Conservation (phyloP, 53 echinoderm and acorn worm genomes). For the Luidia sarsii region DNA sequence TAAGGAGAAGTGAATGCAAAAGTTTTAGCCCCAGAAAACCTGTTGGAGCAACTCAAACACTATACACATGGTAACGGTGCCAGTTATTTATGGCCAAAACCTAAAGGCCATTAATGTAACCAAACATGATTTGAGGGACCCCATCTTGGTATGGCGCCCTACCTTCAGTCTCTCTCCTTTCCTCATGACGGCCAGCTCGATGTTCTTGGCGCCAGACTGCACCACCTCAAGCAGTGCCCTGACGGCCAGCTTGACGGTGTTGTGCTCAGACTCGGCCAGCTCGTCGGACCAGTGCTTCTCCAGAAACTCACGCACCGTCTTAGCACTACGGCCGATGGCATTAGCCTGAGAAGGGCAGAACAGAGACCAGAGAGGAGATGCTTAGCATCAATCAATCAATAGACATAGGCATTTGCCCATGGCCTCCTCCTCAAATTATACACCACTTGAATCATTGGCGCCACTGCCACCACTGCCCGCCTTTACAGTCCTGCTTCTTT, state of each 20-base stretch:
- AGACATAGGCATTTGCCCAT: too few species aligned
- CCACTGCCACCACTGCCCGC: too few species aligned
- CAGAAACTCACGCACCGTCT: constrained; percentile 93
- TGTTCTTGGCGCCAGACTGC: constrained; percentile 98
- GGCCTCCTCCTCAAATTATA: too few species aligned
- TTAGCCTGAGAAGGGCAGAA: constrained; percentile 75
- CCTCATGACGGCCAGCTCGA: constrained; percentile 98
- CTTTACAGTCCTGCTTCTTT: background rate
- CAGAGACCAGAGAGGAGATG: background rate
- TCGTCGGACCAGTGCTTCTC: constrained; percentile 99
- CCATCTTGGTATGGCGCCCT: too few species aligned
- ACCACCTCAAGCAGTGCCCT: constrained; percentile 94
- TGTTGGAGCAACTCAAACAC: too few species aligned
- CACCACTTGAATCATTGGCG: too few species aligned
- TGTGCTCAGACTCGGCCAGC: constrained; percentile 71
- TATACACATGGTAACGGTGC: too few species aligned
- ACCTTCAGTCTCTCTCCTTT: constrained; percentile 90
- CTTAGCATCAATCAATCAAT: background rate
- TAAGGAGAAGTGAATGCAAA: too few species aligned
- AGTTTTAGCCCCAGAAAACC: too few species aligned
- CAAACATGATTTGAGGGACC: too few species aligned
- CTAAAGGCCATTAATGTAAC: too few species aligned
- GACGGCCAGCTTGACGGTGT: constrained; percentile 94
- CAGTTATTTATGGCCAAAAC: too few species aligned
- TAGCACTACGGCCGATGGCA: constrained; percentile 97